Evolutionary conservation across 2,113 vertebrate genomes (phyloP).

Genomic region (Lycaon pictus): DNA sequence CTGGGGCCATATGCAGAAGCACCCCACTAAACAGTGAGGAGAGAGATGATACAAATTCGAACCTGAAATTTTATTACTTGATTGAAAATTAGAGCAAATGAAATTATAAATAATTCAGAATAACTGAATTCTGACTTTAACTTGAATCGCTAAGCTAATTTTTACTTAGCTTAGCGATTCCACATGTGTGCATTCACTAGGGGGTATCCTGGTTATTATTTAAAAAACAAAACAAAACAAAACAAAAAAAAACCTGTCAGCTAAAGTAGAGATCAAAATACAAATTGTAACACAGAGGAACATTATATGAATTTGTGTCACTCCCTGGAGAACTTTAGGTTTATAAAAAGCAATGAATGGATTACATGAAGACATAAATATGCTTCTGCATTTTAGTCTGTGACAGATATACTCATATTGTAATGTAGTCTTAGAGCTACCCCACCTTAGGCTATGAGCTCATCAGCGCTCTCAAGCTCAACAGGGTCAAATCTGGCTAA

Average conservation of each 20-base stretch:
- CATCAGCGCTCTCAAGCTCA: slow-evolving; percentile 72
- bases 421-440: slow-evolving; percentile 67
- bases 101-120: slow-evolving; percentile 57
- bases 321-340: slow-evolving; percentile 74
- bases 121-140: slow-evolving; percentile 52
- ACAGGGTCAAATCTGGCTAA: slow-evolving; percentile 71
- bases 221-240: slow-evolving; percentile 34
- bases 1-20: background rate
- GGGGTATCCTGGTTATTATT: slow-evolving; percentile 75
- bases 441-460: slow-evolving; percentile 80
- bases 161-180: slow-evolving; percentile 33
- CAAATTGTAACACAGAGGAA: slow-evolving; percentile 77
- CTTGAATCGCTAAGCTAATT: slow-evolving; percentile 53
- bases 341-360: slow-evolving; percentile 80
- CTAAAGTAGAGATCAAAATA: slow-evolving; percentile 79
- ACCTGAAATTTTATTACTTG: background rate
- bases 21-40: background rate
- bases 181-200: slow-evolving; percentile 57
- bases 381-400: slow-evolving; percentile 76
- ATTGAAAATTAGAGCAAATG: slow-evolving; percentile 36
- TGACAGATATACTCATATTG: slow-evolving; percentile 51
- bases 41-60: background rate
- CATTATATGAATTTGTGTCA: slow-evolving; percentile 76
- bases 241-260: slow-evolving; percentile 78
- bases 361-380: slow-evolving; percentile 80